Base-by-base conservation (phyloP, 2,888 invertebrate genomes). In the Thereva unica region DNA sequence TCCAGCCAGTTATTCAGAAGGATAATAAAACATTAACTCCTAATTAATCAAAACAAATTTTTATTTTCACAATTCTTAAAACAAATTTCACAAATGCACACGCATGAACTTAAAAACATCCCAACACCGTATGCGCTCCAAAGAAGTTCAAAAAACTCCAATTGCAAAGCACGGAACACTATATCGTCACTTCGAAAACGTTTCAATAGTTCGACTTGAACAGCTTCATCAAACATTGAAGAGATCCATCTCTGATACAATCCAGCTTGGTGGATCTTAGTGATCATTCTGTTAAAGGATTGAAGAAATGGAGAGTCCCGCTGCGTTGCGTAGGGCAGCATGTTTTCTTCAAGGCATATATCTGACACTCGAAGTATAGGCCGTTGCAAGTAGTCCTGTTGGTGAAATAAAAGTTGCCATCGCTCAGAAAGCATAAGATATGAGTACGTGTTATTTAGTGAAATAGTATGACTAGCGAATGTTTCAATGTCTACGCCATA, bases 261-360 rank as follows among this genome's bases (percentile, higher is more conserved):
- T 40, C 66, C 66, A 47, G 10, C 38, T 47, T 67, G 34, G 1
- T 41, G 59, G 8, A 38, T 40, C 12, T 8, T 9, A 4, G 61
- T 53, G 23, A 61, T 54, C 40, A 61, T 54, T 40, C 5, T 5
- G 9, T 9, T n/a, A 2, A 67, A 42, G 4, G 53, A 35, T 52
- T 61, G 8, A 45, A 54, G 47, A 41, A 67, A 67, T 47, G 59
- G 59, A 40, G 66, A 67, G 35, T 67, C 61, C 23, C 35, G 23
- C 38, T 45, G 54, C 38, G 54, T 40, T 47, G 61, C 59, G 47
- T 41, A 67, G 3, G 59, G 45, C n/a, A 61, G 40, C 1, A 41
- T 41, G 8, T 41, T 45, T 34, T 53, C n/a, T 4, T 54, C 54
- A 23, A 61, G 61, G 35, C 61, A 67, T 23, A 54, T 55, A 34